A percentile compares a stretch with the other conserved stretches of the same genome.
Evolutionary conservation across 2,888 invertebrate species (phyloP).

Genomic region (Halocaridina rubra): DNA sequence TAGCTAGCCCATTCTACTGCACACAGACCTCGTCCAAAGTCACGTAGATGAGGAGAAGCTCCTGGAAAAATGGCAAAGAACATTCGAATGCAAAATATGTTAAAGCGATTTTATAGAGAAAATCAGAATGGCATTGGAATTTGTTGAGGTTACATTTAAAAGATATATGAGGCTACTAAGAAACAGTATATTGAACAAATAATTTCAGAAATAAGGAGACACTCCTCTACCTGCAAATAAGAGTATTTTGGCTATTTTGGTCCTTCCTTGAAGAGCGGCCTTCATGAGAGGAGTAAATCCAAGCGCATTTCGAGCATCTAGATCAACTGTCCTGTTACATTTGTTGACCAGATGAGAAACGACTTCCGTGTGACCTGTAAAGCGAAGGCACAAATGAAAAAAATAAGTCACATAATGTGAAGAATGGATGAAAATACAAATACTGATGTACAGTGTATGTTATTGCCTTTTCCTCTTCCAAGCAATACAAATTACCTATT

Average conservation of each 20-base stretch:
- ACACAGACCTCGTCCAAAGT: constrained; percentile 77
- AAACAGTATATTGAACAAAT: too few species aligned
- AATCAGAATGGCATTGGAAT: too few species aligned
- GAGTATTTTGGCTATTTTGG: constrained; percentile 79
- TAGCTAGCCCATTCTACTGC: constrained; percentile 82
- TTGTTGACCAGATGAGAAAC: constrained; percentile 76
- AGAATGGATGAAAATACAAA: background rate
- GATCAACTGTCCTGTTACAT: constrained; percentile 74
- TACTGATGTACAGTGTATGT: background rate
- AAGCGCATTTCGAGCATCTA: constrained; percentile 77
- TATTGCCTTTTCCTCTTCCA: background rate
- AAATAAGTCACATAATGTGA: background rate
- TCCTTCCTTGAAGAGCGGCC: constrained; percentile 80
- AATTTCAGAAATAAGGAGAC: constrained; percentile 21
- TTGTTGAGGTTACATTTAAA: too few species aligned
- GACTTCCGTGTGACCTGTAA: constrained; percentile 78
- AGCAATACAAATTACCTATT: background rate
- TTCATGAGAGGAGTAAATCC: constrained; percentile 80
- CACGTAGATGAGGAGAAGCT: constrained; percentile 77
- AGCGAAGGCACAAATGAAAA: background rate
- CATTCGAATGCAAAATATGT: too few species aligned
- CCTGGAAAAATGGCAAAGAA: too few species aligned
- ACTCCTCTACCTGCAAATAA: constrained; percentile 77
- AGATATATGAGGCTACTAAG: too few species aligned
- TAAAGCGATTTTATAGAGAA: too few species aligned